phyloP scores from a whole-genome alignment of 2,888 invertebrate genomes.

The Lepidonotus clava region DNA sequence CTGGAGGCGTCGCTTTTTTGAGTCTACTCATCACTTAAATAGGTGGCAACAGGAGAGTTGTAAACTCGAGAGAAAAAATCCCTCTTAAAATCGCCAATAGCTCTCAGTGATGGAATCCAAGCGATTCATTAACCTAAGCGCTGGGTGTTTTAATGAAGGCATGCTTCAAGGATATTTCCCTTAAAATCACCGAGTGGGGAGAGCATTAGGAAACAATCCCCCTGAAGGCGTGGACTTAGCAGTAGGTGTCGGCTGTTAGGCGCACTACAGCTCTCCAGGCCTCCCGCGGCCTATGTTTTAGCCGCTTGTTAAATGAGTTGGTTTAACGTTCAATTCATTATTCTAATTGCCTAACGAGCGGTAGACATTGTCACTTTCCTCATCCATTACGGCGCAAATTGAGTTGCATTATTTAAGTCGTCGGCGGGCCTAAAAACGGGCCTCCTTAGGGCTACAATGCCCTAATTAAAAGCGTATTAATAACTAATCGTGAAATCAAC shows the following conservation, averaged over 20 bases:
- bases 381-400: slow-evolving; percentile 34
- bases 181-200: neutral
- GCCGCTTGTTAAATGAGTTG: slow-evolving; percentile 44
- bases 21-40: neutral
- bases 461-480: slow-evolving; percentile 48
- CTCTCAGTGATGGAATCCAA: neutral
- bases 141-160: neutral
- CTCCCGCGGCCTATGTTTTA: slow-evolving; percentile 39
- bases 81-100: neutral
- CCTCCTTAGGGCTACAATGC: slow-evolving; percentile 41
- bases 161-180: neutral
- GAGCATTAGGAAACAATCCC: slow-evolving; percentile 24
- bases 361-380: slow-evolving; percentile 33
- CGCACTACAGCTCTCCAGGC: neutral
- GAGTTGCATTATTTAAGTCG: slow-evolving; percentile 42
- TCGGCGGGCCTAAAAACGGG: neutral
- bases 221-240: neutral
- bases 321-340: slow-evolving; percentile 44
- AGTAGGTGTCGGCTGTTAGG: neutral
- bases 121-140: slow-evolving; percentile 17
- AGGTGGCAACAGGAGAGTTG: neutral
- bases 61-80: no score
- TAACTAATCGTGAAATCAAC: slow-evolving; percentile 51
- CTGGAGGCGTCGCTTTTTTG: neutral
- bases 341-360: slow-evolving; percentile 51